These are phyloP conservation scores for Morelia viridis DNA, from an alignment of 2,797 vertebrate species.

Conservation along the genomic window DNA sequence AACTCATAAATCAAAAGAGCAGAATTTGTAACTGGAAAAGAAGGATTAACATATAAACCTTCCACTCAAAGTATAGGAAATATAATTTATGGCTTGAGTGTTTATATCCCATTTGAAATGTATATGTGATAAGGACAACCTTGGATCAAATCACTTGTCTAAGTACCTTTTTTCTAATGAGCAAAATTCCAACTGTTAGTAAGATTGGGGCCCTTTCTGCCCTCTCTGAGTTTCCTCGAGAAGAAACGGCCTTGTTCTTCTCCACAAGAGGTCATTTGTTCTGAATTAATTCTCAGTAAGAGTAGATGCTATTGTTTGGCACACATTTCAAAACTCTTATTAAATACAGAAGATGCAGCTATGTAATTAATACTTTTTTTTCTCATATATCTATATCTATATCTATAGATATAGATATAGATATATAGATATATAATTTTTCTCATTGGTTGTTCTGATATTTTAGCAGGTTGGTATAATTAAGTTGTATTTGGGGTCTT, in stretches of 20 bases:
- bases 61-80: not conserved
- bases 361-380: not conserved
- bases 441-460: not conserved
- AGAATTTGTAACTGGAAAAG: not conserved
- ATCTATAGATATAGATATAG: no score
- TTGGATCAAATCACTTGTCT: not conserved
- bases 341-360: not conserved
- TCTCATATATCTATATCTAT: no score
- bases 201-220: not conserved
- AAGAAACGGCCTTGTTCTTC: not conserved
- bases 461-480: not conserved
- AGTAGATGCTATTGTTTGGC: not conserved
- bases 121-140: not conserved
- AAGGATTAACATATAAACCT: not conserved
- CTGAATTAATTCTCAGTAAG: not conserved
- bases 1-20: not conserved
- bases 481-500: not conserved
- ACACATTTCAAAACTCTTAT: not conserved
- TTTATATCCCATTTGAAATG: not conserved
- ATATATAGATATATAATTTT: not conserved
- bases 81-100: not conserved
- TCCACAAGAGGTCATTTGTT: not conserved
- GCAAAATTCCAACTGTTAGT: not conserved
- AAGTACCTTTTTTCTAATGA: not conserved
- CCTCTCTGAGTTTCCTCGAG: not conserved